Conservation (phyloP, 2,113 vertebrate species). For the Lates calcarifer region DNA sequence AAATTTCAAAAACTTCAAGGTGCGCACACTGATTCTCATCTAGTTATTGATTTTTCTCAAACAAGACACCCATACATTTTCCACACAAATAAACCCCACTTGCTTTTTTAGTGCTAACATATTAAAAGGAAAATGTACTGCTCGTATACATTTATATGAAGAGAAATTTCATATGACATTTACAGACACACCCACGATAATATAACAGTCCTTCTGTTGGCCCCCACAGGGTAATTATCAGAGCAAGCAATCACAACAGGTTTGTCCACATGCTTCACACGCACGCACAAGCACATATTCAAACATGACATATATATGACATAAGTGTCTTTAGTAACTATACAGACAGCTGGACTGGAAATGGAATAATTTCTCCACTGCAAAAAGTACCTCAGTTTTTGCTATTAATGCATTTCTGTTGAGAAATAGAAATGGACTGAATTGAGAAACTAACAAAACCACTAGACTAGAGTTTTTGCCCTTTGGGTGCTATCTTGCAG, state of each 20-base stretch:
- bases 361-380: not conserved
- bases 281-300: not conserved
- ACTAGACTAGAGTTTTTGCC: not conserved
- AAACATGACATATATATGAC: not conserved
- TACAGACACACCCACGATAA: not conserved
- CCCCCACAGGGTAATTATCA: not conserved
- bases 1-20: not conserved
- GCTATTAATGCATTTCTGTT: not conserved
- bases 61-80: not conserved
- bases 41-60: not conserved
- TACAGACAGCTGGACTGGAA: not conserved
- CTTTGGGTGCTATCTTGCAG: too few species aligned
- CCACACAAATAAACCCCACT: not conserved
- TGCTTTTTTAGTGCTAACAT: not conserved
- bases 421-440: not conserved
- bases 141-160: not conserved
- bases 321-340: not conserved
- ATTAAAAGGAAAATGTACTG: not conserved
- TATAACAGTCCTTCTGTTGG: not conserved
- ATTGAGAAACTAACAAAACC: not conserved
- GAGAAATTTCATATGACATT: not conserved
- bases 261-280: constrained; percentile 27
- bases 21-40: not conserved
- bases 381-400: not conserved
- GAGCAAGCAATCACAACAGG: not conserved